These are phyloP conservation scores for Cavia aperea DNA, from an alignment of 2,113 vertebrate species.

Conservation along the genomic window DNA sequence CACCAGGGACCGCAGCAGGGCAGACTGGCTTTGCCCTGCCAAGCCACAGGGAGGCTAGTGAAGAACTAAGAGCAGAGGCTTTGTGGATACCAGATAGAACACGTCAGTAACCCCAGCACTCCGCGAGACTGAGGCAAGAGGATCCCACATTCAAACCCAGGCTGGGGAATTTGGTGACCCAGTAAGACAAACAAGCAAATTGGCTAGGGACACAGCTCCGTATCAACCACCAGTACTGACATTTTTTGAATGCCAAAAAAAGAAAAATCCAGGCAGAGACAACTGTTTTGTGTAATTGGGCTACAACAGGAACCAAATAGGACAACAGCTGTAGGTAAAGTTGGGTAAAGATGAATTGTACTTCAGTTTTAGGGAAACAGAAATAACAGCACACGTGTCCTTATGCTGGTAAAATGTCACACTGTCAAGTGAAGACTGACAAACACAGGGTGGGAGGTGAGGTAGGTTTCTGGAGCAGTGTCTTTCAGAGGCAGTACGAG, in stretches of 20 bases:
- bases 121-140: not conserved
- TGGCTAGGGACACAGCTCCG: not conserved
- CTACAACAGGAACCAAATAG: not conserved
- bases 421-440: not conserved
- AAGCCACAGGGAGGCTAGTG: not conserved
- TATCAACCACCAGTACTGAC: not conserved
- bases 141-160: not conserved
- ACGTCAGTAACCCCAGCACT: not conserved
- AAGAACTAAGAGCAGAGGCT: not conserved
- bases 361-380: not conserved
- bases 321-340: not conserved
- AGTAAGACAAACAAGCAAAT: not conserved
- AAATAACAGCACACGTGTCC: not conserved
- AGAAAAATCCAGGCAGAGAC: not conserved
- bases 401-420: not conserved
- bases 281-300: not conserved
- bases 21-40: not conserved
- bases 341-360: not conserved
- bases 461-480: not conserved
- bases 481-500: not conserved
- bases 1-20: not conserved
- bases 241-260: not conserved
- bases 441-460: not conserved
- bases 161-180: not conserved
- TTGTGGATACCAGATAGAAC: too few species aligned